A percentile compares a stretch with the other conserved stretches of the same genome.
phyloP scores from a whole-genome alignment of 2,888 invertebrate genomes.

The Uloborus plumipes region DNA sequence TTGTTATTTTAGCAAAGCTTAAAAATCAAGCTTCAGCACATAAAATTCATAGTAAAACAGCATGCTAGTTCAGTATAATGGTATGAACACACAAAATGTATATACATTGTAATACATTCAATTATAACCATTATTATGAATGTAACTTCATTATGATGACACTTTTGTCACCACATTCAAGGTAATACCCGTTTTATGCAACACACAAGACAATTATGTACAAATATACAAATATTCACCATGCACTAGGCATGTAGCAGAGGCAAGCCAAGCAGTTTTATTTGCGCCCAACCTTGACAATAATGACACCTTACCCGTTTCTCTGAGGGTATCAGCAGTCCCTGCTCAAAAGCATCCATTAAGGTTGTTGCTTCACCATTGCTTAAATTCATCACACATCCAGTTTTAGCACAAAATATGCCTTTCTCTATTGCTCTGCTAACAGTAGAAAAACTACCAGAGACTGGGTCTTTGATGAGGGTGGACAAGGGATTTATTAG shows the following conservation, averaged over 20 bases:
- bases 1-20: constrained; percentile 63
- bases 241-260: constrained; percentile 64
- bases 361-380: constrained; percentile 82
- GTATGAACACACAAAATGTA: no score
- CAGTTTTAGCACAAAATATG: constrained; percentile 72
- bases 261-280: constrained; percentile 64
- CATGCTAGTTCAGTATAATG: constrained; percentile 47
- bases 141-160: no score
- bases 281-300: constrained; percentile 56
- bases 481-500: constrained; percentile 79
- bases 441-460: constrained; percentile 77
- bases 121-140: no score
- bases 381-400: constrained; percentile 82
- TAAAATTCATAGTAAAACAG: constrained; percentile 34
- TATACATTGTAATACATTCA: no score
- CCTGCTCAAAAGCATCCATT: constrained; percentile 87
- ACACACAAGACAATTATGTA: constrained; percentile 12
- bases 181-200: no score
- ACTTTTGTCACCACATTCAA: no score
- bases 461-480: constrained; percentile 75
- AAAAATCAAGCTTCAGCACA: constrained; percentile 58
- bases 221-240: constrained; percentile 39
- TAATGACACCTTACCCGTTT: constrained; percentile 84
- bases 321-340: constrained; percentile 90
- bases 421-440: constrained; percentile 71